phyloP scores from a whole-genome alignment of 2,113 vertebrate species.

The human (Homo sapiens) region GRCh38 chr5:178293001-178293500 shows the following conservation, averaged over 20 bases:
- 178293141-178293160: background rate
- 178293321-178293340: background rate
- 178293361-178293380: rapidly evolving
- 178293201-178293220: background rate
- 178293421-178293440: background rate
- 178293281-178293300: background rate
- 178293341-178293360: background rate
- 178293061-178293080: background rate
- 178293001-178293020: background rate
- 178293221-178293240: background rate
- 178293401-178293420: background rate
- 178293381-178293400: background rate
- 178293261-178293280: background rate
- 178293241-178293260: background rate
- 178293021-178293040: background rate
- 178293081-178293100: background rate
- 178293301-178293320: background rate
- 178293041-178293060: background rate
- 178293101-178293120: background rate
- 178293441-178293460: rapidly evolving
- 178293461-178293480: background rate
- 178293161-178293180: background rate
- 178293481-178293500: background rate
- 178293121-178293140: background rate
- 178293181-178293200: background rate